Evolutionary conservation across 2,113 vertebrate species (phyloP).

Genomic region (Hippocampus guttulatus): DNA sequence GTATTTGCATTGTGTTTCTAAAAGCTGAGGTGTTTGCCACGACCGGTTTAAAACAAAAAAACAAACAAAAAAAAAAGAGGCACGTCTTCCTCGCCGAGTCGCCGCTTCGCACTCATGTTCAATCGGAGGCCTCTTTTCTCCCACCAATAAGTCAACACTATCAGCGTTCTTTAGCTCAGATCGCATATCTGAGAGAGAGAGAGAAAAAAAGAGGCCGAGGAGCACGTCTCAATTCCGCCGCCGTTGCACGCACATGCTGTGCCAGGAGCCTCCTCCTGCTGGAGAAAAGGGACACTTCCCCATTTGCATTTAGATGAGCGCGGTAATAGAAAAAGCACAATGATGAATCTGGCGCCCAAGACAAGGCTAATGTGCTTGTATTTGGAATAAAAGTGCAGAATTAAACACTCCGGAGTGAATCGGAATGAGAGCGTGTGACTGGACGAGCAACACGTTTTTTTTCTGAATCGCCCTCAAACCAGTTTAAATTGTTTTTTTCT

Average conservation of each 20-base stretch:
- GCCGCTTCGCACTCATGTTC: conserved; percentile 6
- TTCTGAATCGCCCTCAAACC: background rate
- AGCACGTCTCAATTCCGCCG: conserved; percentile 55
- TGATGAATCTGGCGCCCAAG: conserved; percentile 65
- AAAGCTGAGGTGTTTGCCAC: background rate
- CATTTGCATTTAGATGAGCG: conserved; percentile 82
- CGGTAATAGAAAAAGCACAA: conserved; percentile 72
- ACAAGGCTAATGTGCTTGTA: conserved; percentile 66
- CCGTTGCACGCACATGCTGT: conserved; percentile 43
- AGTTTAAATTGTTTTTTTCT: background rate
- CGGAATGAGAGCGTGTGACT: conserved; percentile 31
- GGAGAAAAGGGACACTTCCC: conserved; percentile 60
- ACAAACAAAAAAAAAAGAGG: background rate
- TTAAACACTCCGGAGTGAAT: conserved; percentile 56
- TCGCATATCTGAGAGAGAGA: conserved; percentile 44
- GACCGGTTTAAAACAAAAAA: background rate
- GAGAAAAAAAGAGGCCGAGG: conserved; percentile 11
- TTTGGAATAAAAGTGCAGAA: conserved; percentile 62
- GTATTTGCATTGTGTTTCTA: background rate
- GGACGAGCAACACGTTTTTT: background rate
- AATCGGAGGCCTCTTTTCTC: conserved; percentile 27
- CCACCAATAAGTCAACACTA: conserved; percentile 46
- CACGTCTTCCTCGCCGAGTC: no score
- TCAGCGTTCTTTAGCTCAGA: conserved; percentile 47
- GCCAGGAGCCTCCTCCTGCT: conserved; percentile 63